Evolutionary conservation across 2,113 vertebrate genomes (phyloP), one percentile per base, ranked within the genome.

Genomic region (Hippolais icterina): DNA sequence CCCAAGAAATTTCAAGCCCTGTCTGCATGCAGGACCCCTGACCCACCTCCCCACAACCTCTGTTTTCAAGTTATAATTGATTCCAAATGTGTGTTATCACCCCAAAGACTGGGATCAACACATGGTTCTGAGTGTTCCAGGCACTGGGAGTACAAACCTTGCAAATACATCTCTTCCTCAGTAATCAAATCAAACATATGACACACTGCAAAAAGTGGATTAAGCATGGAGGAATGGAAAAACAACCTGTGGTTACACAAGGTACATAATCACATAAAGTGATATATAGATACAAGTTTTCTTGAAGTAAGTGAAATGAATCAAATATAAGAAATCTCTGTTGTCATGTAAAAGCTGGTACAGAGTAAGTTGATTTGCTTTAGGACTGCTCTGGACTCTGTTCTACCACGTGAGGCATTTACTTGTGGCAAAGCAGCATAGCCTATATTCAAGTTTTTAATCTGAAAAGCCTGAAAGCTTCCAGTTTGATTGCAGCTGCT

Each of bases 401-500:
- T 22, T 54, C 23, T 25, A 35, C 18, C 5, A 12, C 2, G 0
- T 13, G 6, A 77, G 12, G 16, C 18, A 52, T 8, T 3, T 11
- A 3, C 11, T 42, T 56, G 23, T 11, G 77, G 27, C 44, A 89
- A 49, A 87, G n/a, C 39, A 83, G 46, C 16, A 37, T 2, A 59
- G 8, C 37, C 37, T 39, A 39, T 39, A 39, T 39, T 39, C 11
- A 37, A 27, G 22, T 12, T 27, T 49, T 68, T 79, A 29, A 87
- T 71, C 39, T 61, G 41, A 74, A 79, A 89, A 93, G 11, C 16
- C 59, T 74, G 46, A 56, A 83, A 90, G 8, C 12, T 93, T 87
- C 41, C 54, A 70, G 57, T n/a, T 60, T 60, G 41, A 46, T 52
- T 68, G 70, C 41, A 72, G 46, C 28, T 85, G 46, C 7, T 68